Evolutionary conservation across 2,888 invertebrate genomes (phyloP).

Genomic region (Hemicrepidius hirtus): DNA sequence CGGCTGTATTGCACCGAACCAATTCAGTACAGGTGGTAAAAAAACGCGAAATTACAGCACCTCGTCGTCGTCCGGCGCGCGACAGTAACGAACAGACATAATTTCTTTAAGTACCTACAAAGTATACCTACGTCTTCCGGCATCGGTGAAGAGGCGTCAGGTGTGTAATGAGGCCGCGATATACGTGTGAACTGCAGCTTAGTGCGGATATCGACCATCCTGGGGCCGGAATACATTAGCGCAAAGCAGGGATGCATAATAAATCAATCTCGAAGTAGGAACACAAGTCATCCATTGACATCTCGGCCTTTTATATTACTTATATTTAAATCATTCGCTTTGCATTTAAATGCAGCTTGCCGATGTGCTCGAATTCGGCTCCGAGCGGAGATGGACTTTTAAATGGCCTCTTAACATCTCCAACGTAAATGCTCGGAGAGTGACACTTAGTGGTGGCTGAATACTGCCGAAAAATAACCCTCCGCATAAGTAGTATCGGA

Average conservation of each 20-base stretch:
- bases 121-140: constrained; percentile 15
- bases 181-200: constrained; percentile 45
- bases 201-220: constrained; percentile 43
- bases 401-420: constrained; percentile 66
- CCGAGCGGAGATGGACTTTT: constrained; percentile 69
- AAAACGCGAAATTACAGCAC: constrained; percentile 1
- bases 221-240: constrained; percentile 47
- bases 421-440: constrained; percentile 64
- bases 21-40: constrained; percentile 22
- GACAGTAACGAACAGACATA: constrained; percentile 5
- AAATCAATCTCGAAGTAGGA: constrained; percentile 61
- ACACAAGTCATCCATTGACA: constrained; percentile 59
- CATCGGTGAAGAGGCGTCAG: constrained; percentile 32
- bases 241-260: constrained; percentile 57
- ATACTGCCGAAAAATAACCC: constrained; percentile 46
- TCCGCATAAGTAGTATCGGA: constrained; percentile 42
- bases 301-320: constrained; percentile 66
- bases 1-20: background rate
- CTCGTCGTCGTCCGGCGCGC: background rate
- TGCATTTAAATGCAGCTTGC: constrained; percentile 69
- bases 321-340: constrained; percentile 69
- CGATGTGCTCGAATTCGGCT: constrained; percentile 65
- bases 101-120: constrained; percentile 12
- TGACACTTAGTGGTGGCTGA: constrained; percentile 58
- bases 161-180: constrained; percentile 45